Conservation (phyloP, 2,113 vertebrate species). For the Phrynocephalus versicolor region DNA sequence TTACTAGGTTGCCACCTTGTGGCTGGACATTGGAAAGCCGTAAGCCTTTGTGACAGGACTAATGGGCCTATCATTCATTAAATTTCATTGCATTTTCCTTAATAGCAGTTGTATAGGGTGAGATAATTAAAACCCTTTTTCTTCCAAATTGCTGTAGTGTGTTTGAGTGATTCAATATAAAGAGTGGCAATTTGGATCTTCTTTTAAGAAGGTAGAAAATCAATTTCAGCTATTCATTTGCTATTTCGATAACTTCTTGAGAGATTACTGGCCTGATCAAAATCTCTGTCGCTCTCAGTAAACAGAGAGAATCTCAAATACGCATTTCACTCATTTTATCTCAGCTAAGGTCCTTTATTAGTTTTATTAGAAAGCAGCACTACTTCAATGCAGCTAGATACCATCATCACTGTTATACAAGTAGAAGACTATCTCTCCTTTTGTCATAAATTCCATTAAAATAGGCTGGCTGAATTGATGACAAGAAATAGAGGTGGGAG, state of each 20-base stretch:
- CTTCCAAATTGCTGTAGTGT: neutral
- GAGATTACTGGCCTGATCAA: neutral
- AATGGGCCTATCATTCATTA: neutral
- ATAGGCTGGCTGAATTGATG: neutral
- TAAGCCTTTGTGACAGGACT: accelerated
- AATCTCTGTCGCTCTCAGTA: neutral
- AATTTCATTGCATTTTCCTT: conserved; percentile 1
- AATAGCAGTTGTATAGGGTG: neutral
- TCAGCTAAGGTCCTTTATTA: neutral
- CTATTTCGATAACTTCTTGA: conserved; percentile 27
- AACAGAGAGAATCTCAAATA: conserved; percentile 36
- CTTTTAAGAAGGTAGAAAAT: conserved; percentile 4
- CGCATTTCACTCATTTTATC: neutral
- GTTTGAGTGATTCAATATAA: neutral
- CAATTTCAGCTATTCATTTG: conserved; percentile 33
- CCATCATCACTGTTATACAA: neutral
- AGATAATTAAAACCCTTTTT: neutral
- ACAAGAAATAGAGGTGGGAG: neutral
- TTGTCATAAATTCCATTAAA: neutral
- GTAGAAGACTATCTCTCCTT: neutral
- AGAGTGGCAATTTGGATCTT: neutral
- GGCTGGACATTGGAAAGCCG: conserved; percentile 18
- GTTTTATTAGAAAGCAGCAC: neutral
- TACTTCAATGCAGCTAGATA: neutral
- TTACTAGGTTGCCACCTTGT: conserved; percentile 71